phyloP scores from a whole-genome alignment of 2,797 vertebrate genomes.

The Enteromius fasciolatus region DNA sequence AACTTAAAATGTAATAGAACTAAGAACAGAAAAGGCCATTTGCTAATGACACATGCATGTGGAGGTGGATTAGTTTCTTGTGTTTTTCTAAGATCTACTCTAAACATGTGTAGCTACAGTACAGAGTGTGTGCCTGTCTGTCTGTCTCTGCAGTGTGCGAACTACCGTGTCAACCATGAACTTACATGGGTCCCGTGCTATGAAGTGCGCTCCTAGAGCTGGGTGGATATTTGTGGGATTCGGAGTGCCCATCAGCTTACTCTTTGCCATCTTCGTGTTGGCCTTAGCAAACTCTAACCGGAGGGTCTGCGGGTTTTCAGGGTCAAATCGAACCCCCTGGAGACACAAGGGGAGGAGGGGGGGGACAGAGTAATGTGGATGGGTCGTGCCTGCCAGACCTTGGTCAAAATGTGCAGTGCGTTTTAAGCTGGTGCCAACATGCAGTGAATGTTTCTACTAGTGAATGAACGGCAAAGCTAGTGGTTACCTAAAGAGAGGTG shows the following conservation, averaged over 20 bases:
- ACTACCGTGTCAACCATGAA: slow-evolving; percentile 78
- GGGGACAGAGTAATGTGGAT: slow-evolving; percentile 74
- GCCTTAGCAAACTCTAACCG: slow-evolving; percentile 99
- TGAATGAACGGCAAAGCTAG: slow-evolving; percentile 45
- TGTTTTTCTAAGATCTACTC: slow-evolving; percentile 37
- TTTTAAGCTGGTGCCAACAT: slow-evolving; percentile 78
- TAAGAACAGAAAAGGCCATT: slow-evolving; percentile 31
- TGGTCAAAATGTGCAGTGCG: slow-evolving; percentile 73
- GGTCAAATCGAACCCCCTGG: slow-evolving; percentile 98
- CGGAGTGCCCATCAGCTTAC: slow-evolving; percentile 98
- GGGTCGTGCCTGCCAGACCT: slow-evolving; percentile 68
- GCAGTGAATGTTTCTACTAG: slow-evolving; percentile 74
- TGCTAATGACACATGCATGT: slow-evolving; percentile 77
- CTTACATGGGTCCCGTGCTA: slow-evolving; percentile 99
- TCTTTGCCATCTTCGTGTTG: slow-evolving; percentile 99
- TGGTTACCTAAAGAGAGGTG: slow-evolving; percentile 20
- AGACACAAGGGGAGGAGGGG: slow-evolving; percentile 73
- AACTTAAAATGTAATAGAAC: slow-evolving; percentile 13
- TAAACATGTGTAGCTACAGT: slow-evolving; percentile 58
- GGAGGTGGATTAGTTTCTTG: slow-evolving; percentile 78
- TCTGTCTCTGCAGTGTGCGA: slow-evolving; percentile 67
- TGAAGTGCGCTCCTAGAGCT: slow-evolving; percentile 98
- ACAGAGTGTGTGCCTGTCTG: slow-evolving; percentile 19
- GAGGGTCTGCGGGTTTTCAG: slow-evolving; percentile 98
- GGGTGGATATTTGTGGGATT: slow-evolving; percentile 98